phyloP scores from a whole-genome alignment of 2,797 vertebrate species.

The Silurus lanzhouensis region DNA sequence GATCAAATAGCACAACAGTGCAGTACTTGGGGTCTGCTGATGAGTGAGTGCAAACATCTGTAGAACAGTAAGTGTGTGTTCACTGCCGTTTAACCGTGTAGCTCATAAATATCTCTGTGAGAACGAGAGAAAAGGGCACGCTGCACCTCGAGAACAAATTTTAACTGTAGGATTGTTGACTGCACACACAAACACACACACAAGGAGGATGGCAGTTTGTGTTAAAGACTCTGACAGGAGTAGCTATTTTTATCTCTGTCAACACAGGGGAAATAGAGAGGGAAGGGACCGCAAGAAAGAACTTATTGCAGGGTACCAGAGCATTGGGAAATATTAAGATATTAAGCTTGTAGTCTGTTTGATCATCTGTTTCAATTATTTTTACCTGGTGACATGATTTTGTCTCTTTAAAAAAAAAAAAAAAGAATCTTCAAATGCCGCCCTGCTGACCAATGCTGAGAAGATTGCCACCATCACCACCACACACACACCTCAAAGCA shows the following conservation, averaged over 20 bases:
- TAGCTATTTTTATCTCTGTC: conserved; percentile 34
- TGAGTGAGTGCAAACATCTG: conserved; percentile 14
- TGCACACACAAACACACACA: not conserved
- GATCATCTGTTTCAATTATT: not conserved
- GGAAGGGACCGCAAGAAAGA: not conserved
- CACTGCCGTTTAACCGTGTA: not conserved
- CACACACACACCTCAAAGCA: conserved; percentile 79
- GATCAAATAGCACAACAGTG: not conserved
- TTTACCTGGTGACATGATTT: not conserved
- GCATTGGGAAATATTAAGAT: not conserved
- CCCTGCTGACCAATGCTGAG: conserved; percentile 94
- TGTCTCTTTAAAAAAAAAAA: not conserved
- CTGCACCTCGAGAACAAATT: not conserved
- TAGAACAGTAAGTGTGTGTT: not conserved
- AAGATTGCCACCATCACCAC: conserved; percentile 98
- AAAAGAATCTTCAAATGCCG: conserved; percentile 92
- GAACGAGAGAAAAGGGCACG: not conserved
- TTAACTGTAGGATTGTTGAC: conserved; percentile 19
- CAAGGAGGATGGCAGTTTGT: conserved; percentile 38
- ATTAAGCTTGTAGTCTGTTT: not conserved
- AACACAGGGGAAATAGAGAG: conserved; percentile 21
- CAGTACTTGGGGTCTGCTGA: not conserved
- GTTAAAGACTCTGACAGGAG: conserved; percentile 25
- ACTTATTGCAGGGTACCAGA: conserved; percentile 19
- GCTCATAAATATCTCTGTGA: conserved; percentile 26